Evolutionary conservation across 1,140 invertebrate genomes (phyloP).

Genomic region (Leguminivora glycinivorella): DNA sequence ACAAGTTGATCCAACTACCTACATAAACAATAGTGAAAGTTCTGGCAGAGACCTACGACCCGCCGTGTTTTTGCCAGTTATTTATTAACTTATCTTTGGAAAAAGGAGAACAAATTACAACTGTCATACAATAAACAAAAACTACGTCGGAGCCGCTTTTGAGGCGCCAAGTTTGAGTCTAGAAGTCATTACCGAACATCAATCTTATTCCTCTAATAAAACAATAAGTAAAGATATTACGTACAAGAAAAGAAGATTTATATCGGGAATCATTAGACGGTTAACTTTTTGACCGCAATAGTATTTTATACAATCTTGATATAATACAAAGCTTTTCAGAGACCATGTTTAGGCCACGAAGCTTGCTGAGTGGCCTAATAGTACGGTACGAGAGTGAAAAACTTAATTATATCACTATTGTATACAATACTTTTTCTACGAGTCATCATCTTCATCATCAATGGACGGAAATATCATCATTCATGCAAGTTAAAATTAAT

Average conservation of each 20-base stretch:
- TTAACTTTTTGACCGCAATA: neutral
- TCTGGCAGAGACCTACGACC: constrained; percentile 37
- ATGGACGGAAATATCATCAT: too few species aligned
- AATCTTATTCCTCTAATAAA: neutral
- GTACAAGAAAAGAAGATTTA: neutral
- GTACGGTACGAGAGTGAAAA: too few species aligned
- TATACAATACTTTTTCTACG: too few species aligned
- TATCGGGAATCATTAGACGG: neutral
- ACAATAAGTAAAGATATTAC: neutral
- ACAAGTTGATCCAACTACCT: constrained; percentile 37
- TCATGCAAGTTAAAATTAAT: too few species aligned
- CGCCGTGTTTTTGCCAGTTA: constrained; percentile 32
- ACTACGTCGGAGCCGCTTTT: neutral
- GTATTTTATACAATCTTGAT: neutral
- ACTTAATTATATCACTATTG: too few species aligned
- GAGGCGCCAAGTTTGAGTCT: neutral
- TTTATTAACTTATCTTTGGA: constrained; percentile 9
- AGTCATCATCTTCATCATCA: too few species aligned
- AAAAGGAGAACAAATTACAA: constrained; percentile 26
- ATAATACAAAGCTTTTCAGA: too few species aligned
- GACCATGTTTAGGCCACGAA: too few species aligned
- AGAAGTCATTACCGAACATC: constrained; percentile 12
- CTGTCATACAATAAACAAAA: constrained; percentile 15
- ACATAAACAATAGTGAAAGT: constrained; percentile 47
- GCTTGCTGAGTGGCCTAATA: too few species aligned